These are phyloP conservation scores for Stenotaenia linearis DNA, from an alignment of 2,888 invertebrate species.

Conservation along the genomic window DNA sequence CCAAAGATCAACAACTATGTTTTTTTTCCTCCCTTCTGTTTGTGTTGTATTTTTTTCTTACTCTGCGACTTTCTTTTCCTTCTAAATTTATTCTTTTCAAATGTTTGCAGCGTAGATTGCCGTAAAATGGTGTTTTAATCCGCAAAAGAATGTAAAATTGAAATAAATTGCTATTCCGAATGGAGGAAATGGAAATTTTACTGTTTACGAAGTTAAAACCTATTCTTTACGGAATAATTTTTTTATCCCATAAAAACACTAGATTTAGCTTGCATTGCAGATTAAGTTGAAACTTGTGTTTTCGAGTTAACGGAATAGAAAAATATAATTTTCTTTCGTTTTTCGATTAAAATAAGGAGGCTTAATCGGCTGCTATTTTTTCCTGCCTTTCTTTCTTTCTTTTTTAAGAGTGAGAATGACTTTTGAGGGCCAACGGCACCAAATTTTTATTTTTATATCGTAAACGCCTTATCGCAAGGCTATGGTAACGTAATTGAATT, in stretches of 20 bases:
- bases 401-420: not conserved
- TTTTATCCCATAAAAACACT: not conserved
- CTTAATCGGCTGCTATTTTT: not conserved
- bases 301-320: not conserved
- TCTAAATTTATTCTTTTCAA: not conserved
- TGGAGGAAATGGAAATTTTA: not conserved
- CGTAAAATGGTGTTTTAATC: not conserved
- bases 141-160: not conserved
- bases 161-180: not conserved
- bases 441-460: not conserved
- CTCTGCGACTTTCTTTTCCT: not conserved
- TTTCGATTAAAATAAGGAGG: not conserved
- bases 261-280: not conserved
- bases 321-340: not conserved
- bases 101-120: not conserved
- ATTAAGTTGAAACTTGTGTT: not conserved
- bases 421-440: not conserved
- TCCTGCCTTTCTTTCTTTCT: not conserved
- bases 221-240: not conserved
- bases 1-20: not conserved
- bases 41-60: not conserved
- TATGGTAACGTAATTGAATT: not conserved
- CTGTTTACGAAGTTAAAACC: not conserved
- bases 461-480: not conserved
- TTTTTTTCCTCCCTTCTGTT: not conserved